Percentiles rank a stretch among this genome's conserved stretches.
phyloP scores from a whole-genome alignment of 1,140 invertebrate species.

The Mizuhopecten yessoensis region DNA sequence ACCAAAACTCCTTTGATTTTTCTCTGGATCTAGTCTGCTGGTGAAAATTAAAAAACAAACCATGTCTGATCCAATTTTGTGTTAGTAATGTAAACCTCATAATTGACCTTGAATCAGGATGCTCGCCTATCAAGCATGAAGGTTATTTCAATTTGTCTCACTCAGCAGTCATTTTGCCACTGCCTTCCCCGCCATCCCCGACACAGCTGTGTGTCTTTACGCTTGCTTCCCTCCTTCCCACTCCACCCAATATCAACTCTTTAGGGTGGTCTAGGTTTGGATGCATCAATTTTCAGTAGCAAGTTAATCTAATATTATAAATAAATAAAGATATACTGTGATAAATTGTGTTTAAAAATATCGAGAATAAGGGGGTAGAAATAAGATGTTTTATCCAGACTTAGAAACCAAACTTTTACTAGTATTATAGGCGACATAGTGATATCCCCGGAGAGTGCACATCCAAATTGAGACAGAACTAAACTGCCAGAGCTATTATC shows the following conservation, averaged over 20 bases:
- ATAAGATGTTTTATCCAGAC: not conserved
- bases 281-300: not conserved
- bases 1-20: not conserved
- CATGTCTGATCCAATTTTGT: slow-evolving; percentile 21
- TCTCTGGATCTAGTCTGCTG: not conserved
- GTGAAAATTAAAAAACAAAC: not conserved
- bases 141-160: not conserved
- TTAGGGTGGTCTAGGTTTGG: not conserved
- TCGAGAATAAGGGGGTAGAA: not conserved
- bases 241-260: not conserved
- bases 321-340: not conserved
- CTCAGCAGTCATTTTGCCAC: not conserved
- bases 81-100: not conserved
- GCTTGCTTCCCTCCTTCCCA: not conserved
- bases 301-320: not conserved
- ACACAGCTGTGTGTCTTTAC: not conserved
- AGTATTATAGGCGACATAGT: not conserved
- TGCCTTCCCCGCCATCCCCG: not conserved
- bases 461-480: not conserved
- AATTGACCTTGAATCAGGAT: slow-evolving; percentile 8
- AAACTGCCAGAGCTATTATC: not conserved
- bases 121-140: not conserved
- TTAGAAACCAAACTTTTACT: not conserved
- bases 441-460: not conserved
- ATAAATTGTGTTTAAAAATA: not conserved